phyloP scores from a whole-genome alignment of 1,140 invertebrate genomes.

The Drosophila neocordata region DNA sequence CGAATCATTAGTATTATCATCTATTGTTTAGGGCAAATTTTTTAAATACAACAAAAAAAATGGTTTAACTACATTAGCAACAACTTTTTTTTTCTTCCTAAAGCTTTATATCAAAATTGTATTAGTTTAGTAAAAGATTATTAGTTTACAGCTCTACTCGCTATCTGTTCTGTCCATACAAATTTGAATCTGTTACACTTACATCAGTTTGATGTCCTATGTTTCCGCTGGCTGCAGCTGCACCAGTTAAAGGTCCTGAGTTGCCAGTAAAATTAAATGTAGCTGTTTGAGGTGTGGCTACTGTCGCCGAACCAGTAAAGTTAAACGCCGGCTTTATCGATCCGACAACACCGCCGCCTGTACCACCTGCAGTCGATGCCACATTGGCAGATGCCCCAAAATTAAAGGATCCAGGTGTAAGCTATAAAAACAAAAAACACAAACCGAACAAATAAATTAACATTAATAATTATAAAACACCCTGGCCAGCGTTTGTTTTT shows the following conservation, averaged over 20 bases:
- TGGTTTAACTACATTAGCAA: no score
- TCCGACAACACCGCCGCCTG: not conserved
- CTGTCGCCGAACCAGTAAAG: constrained; percentile 44
- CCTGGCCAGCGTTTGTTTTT: no score
- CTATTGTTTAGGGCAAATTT: no score
- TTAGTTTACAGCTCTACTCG: no score
- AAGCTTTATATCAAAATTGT: no score
- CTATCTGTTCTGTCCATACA: not conserved
- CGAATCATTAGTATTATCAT: no score
- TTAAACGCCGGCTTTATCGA: constrained; percentile 57
- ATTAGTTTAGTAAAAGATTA: no score
- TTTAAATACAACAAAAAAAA: no score
- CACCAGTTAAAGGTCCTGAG: constrained; percentile 5
- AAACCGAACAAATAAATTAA: not conserved
- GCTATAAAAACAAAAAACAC: not conserved
- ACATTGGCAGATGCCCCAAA: constrained; percentile 39
- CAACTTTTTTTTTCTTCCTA: not conserved
- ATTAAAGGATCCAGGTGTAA: constrained; percentile 42
- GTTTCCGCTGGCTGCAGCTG: not conserved
- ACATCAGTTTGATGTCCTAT: constrained; percentile 1
- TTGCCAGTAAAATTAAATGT: constrained; percentile 57
- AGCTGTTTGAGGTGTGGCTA: constrained; percentile 30
- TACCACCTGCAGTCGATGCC: not conserved
- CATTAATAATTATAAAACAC: no score
- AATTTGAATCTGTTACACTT: not conserved